These are phyloP conservation scores for Idaea straminata DNA, from an alignment of 2,888 invertebrate genomes.

Conservation along the genomic window DNA sequence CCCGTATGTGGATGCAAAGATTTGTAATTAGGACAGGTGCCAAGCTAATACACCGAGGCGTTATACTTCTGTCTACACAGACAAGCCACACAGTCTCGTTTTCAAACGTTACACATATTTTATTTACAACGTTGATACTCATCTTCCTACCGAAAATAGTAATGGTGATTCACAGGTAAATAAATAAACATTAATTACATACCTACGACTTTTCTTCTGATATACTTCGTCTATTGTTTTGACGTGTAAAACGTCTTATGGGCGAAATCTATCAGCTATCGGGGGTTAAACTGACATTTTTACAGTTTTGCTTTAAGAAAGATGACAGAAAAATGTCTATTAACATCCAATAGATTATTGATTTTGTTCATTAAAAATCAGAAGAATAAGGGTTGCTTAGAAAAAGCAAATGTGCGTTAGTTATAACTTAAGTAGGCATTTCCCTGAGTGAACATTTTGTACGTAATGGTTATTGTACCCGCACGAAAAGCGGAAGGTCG, in stretches of 20 bases:
- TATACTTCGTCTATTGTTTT: background rate
- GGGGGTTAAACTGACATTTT: background rate
- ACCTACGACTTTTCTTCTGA: background rate
- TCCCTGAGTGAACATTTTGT: too few relatives aligned
- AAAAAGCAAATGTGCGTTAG: too few relatives aligned
- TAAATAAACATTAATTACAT: background rate
- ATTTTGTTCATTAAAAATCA: too few relatives aligned
- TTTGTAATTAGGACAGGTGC: background rate
- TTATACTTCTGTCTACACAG: background rate
- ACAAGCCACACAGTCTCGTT: background rate
- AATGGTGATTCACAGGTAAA: background rate
- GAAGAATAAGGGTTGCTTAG: too few relatives aligned
- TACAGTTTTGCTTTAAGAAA: too few relatives aligned
- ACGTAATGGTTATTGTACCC: too few relatives aligned
- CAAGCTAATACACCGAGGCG: background rate
- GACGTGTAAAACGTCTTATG: background rate
- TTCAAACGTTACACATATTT: slow-evolving; percentile 5
- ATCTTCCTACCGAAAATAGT: background rate
- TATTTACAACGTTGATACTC: slow-evolving; percentile 14
- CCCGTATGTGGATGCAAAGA: background rate
- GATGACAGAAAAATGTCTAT: too few relatives aligned
- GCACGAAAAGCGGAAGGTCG: too few relatives aligned
- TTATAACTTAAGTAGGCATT: too few relatives aligned
- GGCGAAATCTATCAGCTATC: background rate
- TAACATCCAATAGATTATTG: too few relatives aligned